Conservation (phyloP, 2,797 vertebrate genomes). For the Macropus fuliginosus region DNA sequence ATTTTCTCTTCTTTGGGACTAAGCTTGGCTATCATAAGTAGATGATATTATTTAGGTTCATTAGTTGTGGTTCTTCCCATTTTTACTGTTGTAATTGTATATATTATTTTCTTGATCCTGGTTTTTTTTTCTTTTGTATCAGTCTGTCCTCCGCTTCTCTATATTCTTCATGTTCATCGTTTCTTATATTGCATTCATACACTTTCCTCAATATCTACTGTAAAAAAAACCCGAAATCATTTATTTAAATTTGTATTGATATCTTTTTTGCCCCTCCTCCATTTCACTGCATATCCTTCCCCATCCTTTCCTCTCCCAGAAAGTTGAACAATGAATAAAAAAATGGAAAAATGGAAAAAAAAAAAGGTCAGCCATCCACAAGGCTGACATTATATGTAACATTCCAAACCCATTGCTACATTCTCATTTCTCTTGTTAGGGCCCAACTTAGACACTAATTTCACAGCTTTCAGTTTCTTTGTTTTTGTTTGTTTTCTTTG, state of each 20-base stretch:
- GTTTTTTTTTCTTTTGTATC: not conserved
- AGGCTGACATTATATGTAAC: not conserved
- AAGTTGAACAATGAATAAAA: not conserved
- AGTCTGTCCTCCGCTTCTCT: not conserved
- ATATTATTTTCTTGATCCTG: not conserved
- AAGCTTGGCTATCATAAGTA: not conserved
- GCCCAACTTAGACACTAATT: not conserved
- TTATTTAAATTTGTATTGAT: not conserved
- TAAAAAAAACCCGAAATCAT: not conserved
- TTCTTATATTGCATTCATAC: not conserved
- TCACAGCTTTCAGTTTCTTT: not conserved
- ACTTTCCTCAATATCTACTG: not conserved
- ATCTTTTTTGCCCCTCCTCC: not conserved
- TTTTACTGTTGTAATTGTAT: not conserved
- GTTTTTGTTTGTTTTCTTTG: not conserved
- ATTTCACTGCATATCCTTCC: not conserved
- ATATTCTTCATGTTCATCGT: not conserved
- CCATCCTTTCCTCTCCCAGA: not conserved
- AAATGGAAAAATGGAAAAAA: not conserved
- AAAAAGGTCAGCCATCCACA: not conserved
- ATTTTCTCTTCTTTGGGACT: not conserved
- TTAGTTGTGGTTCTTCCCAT: not conserved
- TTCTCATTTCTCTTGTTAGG: not conserved
- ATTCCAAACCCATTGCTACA: not conserved
- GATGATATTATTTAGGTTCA: not conserved